phyloP scores from a whole-genome alignment of 2,113 vertebrate species.

The Trichomycterus rosablanca region DNA sequence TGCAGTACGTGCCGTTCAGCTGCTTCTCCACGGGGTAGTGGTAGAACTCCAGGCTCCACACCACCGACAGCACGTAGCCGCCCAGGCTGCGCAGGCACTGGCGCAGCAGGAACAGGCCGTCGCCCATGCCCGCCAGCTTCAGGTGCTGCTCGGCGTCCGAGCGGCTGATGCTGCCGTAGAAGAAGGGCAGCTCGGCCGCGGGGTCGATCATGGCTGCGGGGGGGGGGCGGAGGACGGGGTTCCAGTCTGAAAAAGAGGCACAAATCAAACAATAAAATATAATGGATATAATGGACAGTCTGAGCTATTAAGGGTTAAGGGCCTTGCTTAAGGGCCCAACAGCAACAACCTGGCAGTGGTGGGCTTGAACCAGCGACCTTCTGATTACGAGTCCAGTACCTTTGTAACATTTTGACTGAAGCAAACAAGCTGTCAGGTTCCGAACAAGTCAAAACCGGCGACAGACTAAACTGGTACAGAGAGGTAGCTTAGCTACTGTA shows the following conservation, averaged over 20 bases:
- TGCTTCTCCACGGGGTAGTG: conserved; percentile 92
- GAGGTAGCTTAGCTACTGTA: too few species aligned
- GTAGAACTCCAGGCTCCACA: conserved; percentile 78
- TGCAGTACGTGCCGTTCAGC: conserved; percentile 87
- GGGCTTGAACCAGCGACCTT: too few species aligned
- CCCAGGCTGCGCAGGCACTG: conserved; percentile 91
- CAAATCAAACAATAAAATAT: too few species aligned
- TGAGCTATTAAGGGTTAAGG: too few species aligned
- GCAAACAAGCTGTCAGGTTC: too few species aligned
- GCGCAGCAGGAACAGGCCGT: conserved; percentile 88
- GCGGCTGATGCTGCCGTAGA: conserved; percentile 90
- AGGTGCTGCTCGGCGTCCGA: conserved; percentile 84
- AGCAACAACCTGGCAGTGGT: too few species aligned
- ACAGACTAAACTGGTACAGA: too few species aligned
- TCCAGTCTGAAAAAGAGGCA: background rate
- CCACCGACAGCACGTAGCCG: conserved; percentile 88
- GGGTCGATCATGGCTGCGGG: conserved; percentile 80
- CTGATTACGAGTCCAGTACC: too few species aligned
- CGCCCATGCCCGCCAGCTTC: conserved; percentile 86
- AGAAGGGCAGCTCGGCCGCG: conserved; percentile 87
- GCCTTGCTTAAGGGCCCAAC: too few species aligned
- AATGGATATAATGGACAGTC: too few species aligned
- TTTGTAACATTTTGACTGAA: too few species aligned
- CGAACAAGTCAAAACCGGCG: too few species aligned
- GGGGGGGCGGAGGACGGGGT: background rate